These are phyloP conservation scores for Coptotermes formosanus DNA, from an alignment of 1,140 invertebrate species.

Conservation along the genomic window DNA sequence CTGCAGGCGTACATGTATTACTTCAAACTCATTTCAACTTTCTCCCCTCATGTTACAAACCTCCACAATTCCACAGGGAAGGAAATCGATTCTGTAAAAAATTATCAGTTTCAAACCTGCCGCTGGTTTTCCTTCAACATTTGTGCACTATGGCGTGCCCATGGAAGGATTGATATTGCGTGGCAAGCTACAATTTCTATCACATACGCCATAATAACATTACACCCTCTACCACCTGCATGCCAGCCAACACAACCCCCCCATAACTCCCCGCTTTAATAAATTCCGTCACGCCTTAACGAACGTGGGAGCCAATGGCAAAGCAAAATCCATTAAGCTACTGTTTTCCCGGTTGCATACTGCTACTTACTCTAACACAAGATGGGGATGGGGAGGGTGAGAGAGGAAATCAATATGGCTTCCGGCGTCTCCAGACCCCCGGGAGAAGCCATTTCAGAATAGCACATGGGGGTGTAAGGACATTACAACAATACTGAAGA, in stretches of 20 bases:
- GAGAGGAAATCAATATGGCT: conserved; percentile 27
- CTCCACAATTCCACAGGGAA: not conserved
- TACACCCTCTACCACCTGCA: conserved; percentile 13
- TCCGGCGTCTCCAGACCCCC: conserved; percentile 20
- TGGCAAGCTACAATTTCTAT: conserved; percentile 10
- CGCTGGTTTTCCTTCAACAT: not conserved
- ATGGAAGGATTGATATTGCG: conserved; percentile 13
- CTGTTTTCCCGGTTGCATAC: conserved; percentile 26
- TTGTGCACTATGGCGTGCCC: not conserved
- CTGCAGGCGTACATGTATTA: too few relatives aligned
- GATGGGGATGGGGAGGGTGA: not conserved
- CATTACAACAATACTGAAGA: not conserved
- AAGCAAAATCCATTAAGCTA: conserved; percentile 24
- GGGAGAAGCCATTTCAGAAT: conserved; percentile 24
- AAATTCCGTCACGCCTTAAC: conserved; percentile 32
- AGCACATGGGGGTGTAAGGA: not conserved
- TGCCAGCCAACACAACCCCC: not conserved
- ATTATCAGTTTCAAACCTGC: not conserved
- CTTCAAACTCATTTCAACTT: too few relatives aligned
- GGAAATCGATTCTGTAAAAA: not conserved
- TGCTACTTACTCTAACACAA: conserved; percentile 24
- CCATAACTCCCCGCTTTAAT: conserved; percentile 19
- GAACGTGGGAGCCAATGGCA: conserved; percentile 31
- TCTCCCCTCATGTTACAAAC: not conserved
- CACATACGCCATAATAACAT: conserved; percentile 20